A percentile compares a stretch with the other conserved stretches of the same genome.
Evolutionary conservation across 2,797 vertebrate species (phyloP).

Genomic region (Sarcoramphus papa): DNA sequence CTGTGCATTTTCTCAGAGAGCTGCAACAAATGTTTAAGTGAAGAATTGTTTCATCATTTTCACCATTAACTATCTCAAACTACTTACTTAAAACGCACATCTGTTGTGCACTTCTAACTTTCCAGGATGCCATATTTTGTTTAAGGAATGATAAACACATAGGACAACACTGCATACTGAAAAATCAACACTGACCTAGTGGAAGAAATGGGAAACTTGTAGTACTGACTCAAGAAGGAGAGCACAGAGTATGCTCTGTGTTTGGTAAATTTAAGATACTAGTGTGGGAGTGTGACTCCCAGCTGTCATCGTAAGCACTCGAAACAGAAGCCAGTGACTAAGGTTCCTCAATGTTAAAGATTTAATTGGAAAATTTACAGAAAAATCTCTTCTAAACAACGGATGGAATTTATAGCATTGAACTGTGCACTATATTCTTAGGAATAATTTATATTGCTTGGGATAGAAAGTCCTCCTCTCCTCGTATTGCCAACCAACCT

Average conservation of each 20-base stretch:
- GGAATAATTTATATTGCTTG: neutral
- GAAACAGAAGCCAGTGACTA: neutral
- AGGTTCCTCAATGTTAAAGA: neutral
- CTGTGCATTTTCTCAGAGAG: neutral
- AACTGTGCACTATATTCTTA: neutral
- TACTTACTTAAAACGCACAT: neutral
- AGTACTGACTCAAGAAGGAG: neutral
- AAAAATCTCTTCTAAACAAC: neutral
- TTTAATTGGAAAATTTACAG: neutral
- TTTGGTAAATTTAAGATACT: neutral
- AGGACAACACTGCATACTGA: neutral
- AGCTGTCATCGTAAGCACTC: neutral
- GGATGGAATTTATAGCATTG: neutral
- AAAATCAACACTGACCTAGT: neutral
- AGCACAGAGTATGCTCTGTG: neutral
- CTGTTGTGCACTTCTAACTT: neutral
- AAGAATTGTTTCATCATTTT: neutral
- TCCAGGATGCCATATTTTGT: neutral
- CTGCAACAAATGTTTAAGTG: neutral
- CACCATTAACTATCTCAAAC: neutral
- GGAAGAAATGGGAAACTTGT: neutral
- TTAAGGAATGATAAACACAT: neutral
- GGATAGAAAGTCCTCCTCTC: neutral
- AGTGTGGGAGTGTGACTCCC: neutral
- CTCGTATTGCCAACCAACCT: accelerated